Base-by-base conservation (phyloP, 2,888 invertebrate species). In the Caenorhabditis zanzibari region DNA sequence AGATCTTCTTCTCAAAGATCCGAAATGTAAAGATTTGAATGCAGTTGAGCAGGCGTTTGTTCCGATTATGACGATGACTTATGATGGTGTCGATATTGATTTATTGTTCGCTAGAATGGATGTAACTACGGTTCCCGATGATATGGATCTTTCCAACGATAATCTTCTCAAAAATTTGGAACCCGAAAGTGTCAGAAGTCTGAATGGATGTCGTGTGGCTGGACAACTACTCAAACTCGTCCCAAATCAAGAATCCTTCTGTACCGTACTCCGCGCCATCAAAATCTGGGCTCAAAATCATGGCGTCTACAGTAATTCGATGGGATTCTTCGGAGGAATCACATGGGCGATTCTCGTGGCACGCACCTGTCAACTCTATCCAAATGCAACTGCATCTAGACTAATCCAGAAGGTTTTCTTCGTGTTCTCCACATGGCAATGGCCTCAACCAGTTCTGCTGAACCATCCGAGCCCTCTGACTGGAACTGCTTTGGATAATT, bases 301-400 rank as follows among this genome's bases (percentile, higher is more conserved):
- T 35, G 83, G 98, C 69, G 97, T 99, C 88, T 99, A 99, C 94
- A 98, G 98, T 71, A 99, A 99, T 94, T 96, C 96, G 0, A 94
- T 99, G 89, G 99, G 99, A 54, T 99, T 97, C 93, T 95, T 99
- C 71, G 92, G 92, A 68, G 99, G 99, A 82, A 98, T 99, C 12
- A 97, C 98, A 0, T 99, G 99, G 99, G 98, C 99, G 2, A 99
- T 99, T 96, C 93, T 99, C 75, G 98, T 98, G 0, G 99, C 99
- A 26, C 94, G 98, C 86, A 97, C 97, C 0, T 99, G 98, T 93
- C 99, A 99, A 93, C 94, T 99, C 52, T 99, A 98, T 94, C 99
- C 99, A 5, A 97, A 97, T 93, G 98, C 98, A 1, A 95, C 96
- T 35, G 96, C 98, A 0, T 96, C 98, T 2, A 97, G 96, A 0